Conservation (phyloP, 30 jellyfish, hydroid and myxozoan species). For the Turritopsis dohrnii region DNA sequence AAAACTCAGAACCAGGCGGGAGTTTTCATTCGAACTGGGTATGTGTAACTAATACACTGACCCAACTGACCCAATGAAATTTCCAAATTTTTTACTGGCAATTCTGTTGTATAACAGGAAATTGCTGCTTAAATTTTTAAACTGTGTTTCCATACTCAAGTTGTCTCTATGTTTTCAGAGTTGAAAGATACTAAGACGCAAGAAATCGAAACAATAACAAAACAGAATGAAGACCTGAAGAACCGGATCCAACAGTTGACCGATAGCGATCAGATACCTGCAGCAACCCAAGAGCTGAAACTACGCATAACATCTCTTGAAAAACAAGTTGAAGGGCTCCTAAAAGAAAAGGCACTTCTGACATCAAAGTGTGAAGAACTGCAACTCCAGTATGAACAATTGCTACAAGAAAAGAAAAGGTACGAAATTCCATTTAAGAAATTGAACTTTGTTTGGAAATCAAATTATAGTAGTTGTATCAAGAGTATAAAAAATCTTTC, state of each 20-base stretch:
- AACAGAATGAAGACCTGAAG: conserved; percentile 21
- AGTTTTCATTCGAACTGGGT: too few species aligned
- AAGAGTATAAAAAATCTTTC: too few species aligned
- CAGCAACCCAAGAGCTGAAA: conserved; percentile 1
- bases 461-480: too few species aligned
- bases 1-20: too few species aligned
- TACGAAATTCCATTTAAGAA: too few species aligned
- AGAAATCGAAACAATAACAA: conserved; percentile 13
- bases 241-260: neutral
- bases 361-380: conserved; percentile 4
- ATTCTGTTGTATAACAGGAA: too few species aligned
- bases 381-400: conserved; percentile 16
- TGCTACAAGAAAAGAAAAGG: neutral
- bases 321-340: conserved; percentile 20
- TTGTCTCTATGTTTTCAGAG: neutral
- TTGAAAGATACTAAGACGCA: conserved; percentile 21
- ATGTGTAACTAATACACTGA: too few species aligned
- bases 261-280: neutral
- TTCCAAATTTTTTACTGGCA: too few species aligned
- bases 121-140: too few species aligned
- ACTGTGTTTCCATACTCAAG: neutral
- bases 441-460: too few species aligned
- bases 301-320: neutral
- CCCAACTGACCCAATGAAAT: too few species aligned
- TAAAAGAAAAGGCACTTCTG: conserved; percentile 10